Conservation (phyloP, 2,797 vertebrate genomes). For the Clarias platycephalus region DNA sequence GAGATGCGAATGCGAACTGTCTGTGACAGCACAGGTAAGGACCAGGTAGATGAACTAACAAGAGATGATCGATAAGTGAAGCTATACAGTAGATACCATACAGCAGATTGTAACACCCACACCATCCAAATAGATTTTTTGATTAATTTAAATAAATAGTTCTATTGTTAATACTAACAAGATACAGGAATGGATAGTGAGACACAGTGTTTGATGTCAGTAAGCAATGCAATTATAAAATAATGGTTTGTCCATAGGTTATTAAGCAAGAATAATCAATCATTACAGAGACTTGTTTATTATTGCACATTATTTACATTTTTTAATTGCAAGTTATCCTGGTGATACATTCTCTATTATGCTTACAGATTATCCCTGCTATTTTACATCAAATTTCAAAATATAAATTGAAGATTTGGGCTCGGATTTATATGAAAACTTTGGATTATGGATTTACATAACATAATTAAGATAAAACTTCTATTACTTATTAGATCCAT, state of each 20-base stretch:
- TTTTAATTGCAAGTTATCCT: neutral
- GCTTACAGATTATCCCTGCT: neutral
- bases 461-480: neutral
- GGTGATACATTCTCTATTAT: neutral
- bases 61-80: neutral
- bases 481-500: neutral
- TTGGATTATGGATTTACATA: neutral
- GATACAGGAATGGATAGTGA: neutral
- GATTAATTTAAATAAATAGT: neutral
- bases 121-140: neutral
- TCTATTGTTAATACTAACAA: neutral
- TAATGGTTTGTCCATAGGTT: neutral
- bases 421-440: neutral
- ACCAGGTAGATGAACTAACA: neutral
- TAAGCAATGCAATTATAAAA: neutral
- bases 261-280: neutral
- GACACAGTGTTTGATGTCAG: neutral
- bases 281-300: neutral
- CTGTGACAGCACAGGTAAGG: slow-evolving; percentile 74
- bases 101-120: neutral
- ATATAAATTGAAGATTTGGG: neutral
- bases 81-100: neutral
- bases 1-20: slow-evolving; percentile 58
- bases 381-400: neutral
- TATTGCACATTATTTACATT: neutral